Conservation (phyloP, 2,888 invertebrate species). For the Eupeodes luniger region DNA sequence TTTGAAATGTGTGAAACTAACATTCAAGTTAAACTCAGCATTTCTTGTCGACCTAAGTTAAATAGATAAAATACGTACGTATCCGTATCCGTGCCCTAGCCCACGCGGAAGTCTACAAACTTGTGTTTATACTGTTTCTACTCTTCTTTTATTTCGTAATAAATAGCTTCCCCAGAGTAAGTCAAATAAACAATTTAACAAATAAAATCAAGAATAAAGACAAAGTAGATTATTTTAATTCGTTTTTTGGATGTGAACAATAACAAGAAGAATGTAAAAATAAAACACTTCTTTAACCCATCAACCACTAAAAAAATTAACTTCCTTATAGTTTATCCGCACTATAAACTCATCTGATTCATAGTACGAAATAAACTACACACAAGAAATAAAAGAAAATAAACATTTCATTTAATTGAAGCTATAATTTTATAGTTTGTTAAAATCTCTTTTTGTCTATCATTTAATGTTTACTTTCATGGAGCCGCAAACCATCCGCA, state of each 20-base stretch:
- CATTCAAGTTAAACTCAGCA: too few species aligned
- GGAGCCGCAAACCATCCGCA: not conserved
- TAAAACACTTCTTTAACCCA: not conserved
- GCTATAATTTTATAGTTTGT: not conserved
- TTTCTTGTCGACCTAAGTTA: too few species aligned
- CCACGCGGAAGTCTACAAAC: too few species aligned
- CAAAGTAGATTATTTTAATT: not conserved
- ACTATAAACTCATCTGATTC: not conserved
- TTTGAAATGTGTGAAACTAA: too few species aligned
- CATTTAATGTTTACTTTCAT: not conserved
- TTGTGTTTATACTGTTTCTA: not conserved
- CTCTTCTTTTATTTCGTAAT: not conserved
- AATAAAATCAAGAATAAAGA: not conserved
- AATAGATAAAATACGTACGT: too few species aligned
- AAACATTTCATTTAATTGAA: constrained; percentile 16
- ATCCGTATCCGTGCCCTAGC: too few species aligned
- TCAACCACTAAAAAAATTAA: not conserved
- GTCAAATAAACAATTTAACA: constrained; percentile 2
- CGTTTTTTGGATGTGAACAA: not conserved
- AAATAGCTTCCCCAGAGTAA: not conserved
- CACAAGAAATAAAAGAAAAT: not conserved
- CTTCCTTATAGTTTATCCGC: not conserved
- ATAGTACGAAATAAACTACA: constrained; percentile 5
- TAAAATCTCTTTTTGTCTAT: not conserved
- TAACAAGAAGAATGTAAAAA: not conserved